Conservation (phyloP, 2,888 invertebrate species). For the Lumbricus terrestris region DNA sequence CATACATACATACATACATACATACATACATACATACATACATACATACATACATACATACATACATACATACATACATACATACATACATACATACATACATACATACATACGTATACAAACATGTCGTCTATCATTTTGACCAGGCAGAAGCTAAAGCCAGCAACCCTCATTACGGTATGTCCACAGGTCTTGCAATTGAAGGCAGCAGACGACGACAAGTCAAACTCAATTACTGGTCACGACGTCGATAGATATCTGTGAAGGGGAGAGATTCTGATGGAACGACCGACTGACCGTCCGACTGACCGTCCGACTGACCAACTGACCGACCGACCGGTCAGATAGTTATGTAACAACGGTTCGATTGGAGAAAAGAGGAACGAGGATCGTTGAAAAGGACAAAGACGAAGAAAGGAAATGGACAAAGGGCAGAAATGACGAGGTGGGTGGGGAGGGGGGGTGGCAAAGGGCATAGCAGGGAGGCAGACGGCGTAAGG, state of each 20-base stretch:
- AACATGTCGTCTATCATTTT: neutral
- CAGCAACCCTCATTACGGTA: neutral
- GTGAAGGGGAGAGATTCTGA: neutral
- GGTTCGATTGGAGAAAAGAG: neutral
- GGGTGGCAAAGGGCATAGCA: neutral
- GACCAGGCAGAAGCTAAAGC: neutral
- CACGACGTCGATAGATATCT: too few relatives aligned
- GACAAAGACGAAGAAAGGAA: neutral
- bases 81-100: neutral
- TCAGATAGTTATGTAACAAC: neutral
- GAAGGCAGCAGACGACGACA: neutral
- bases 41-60: neutral
- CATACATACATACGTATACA: neutral
- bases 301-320: too few relatives aligned
- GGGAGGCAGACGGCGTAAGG: neutral
- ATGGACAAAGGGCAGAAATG: neutral
- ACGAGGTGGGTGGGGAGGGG: too few relatives aligned
- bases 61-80: neutral
- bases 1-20: neutral
- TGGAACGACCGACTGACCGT: too few relatives aligned
- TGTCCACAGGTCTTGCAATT: neutral
- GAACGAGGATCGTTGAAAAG: neutral
- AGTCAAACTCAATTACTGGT: neutral
- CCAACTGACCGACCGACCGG: too few relatives aligned
- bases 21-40: neutral